These are phyloP conservation scores for Eupithecia pulchellata DNA, from an alignment of 2,888 invertebrate species.

Conservation along the genomic window DNA sequence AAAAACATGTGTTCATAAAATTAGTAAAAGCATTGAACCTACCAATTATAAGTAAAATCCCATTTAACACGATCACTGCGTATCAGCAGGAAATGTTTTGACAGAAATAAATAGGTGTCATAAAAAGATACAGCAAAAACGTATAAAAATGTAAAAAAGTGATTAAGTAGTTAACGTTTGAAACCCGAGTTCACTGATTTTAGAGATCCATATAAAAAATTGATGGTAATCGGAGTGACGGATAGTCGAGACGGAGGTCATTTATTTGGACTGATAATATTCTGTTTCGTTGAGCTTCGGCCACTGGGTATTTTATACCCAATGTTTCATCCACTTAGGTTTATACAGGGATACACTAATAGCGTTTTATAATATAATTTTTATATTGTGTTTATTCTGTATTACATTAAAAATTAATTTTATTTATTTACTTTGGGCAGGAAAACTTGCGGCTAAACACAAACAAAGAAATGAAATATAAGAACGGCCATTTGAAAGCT, in stretches of 20 bases:
- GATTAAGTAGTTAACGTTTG: conserved; percentile 42
- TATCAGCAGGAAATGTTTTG: conserved; percentile 37
- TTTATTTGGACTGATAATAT: conserved; percentile 14
- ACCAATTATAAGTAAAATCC: conserved; percentile 7
- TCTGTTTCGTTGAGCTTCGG: conserved; percentile 5
- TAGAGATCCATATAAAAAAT: conserved; percentile 38
- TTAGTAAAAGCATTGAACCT: conserved; percentile 2
- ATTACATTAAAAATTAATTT: too few species aligned
- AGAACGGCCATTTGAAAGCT: too few species aligned
- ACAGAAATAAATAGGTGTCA: conserved; percentile 35
- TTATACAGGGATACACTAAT: neutral
- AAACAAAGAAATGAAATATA: too few species aligned
- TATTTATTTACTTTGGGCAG: too few species aligned
- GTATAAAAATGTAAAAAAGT: conserved; percentile 29
- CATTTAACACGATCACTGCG: conserved; percentile 26
- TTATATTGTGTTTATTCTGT: too few species aligned
- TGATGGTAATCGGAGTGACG: conserved; percentile 34
- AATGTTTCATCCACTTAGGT: neutral
- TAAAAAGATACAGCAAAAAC: conserved; percentile 38
- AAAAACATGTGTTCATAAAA: neutral
- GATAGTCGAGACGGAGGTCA: conserved; percentile 27
- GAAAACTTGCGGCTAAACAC: too few species aligned
- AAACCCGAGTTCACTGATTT: conserved; percentile 35
- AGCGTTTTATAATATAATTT: too few species aligned
- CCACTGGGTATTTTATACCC: conserved; percentile 2